These are phyloP conservation scores for Larimichthys polyactis DNA, from an alignment of 2,113 vertebrate species.

Conservation along the genomic window DNA sequence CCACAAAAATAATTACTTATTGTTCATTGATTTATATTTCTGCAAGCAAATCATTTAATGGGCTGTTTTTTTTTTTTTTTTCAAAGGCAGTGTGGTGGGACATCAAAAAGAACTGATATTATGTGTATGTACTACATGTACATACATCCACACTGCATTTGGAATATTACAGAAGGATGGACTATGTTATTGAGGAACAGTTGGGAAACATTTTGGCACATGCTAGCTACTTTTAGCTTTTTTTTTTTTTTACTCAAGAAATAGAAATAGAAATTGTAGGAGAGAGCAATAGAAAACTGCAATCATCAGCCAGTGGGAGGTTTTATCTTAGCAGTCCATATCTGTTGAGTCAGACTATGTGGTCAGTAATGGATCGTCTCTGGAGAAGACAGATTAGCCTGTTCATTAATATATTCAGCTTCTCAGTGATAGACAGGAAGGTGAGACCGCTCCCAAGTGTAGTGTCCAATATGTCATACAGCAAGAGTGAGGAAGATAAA, in stretches of 20 bases:
- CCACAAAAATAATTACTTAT: constrained; percentile 11
- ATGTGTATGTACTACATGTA: neutral
- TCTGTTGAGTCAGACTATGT: constrained; percentile 37
- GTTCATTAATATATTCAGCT: constrained; percentile 57
- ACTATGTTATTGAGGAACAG: neutral
- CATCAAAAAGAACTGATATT: neutral
- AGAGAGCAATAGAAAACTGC: neutral
- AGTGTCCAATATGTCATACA: constrained; percentile 41
- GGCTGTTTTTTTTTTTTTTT: neutral
- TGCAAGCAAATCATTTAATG: constrained; percentile 2
- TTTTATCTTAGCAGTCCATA: constrained; percentile 31
- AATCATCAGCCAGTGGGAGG: neutral
- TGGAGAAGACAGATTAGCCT: constrained; percentile 57
- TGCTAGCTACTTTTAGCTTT: too few relatives aligned
- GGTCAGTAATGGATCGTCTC: constrained; percentile 48
- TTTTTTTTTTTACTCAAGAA: too few relatives aligned
- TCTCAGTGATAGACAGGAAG: constrained; percentile 51
- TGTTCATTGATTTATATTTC: constrained; percentile 18
- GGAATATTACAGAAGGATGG: neutral
- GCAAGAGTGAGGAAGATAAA: constrained; percentile 55
- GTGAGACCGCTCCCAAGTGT: constrained; percentile 24
- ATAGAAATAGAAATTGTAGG: neutral
- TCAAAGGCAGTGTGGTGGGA: neutral
- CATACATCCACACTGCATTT: neutral
- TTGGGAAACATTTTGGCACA: neutral